These are phyloP conservation scores for Falcaria lacertinaria DNA, from an alignment of 2,888 invertebrate species.

Conservation along the genomic window DNA sequence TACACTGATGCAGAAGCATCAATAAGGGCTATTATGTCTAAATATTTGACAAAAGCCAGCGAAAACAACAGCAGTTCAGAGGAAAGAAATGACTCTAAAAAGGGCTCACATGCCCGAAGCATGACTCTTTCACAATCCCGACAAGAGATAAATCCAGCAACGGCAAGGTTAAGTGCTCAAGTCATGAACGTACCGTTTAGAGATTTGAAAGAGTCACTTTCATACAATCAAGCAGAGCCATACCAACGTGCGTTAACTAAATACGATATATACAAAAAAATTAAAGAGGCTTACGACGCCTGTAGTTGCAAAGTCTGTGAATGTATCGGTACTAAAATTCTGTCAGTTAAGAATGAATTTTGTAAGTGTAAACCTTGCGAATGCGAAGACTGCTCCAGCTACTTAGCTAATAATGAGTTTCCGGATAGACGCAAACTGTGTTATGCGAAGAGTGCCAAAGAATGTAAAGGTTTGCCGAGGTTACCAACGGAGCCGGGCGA, in stretches of 20 bases:
- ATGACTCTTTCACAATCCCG: conserved; percentile 3
- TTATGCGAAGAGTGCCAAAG: conserved; percentile 25
- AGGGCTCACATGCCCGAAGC: not conserved
- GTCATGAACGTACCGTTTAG: conserved; percentile 40
- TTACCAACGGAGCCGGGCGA: conserved; percentile 3
- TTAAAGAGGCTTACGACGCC: conserved; percentile 54
- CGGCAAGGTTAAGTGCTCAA: conserved; percentile 42
- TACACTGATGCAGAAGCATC: not conserved
- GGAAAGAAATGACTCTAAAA: not conserved
- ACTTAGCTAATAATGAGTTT: conserved; percentile 6
- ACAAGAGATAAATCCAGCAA: conserved; percentile 15
- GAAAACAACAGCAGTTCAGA: not conserved
- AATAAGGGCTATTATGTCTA: no score
- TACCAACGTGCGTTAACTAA: conserved; percentile 15
- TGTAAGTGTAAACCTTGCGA: conserved; percentile 44
- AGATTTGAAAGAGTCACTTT: conserved; percentile 27
- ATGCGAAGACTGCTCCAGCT: conserved; percentile 30
- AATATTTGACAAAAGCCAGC: conserved; percentile 2
- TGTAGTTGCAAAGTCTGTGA: conserved; percentile 66
- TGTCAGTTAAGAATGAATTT: conserved; percentile 12
- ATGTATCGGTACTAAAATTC: conserved; percentile 34
- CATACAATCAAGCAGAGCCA: not conserved
- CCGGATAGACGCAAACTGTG: conserved; percentile 7
- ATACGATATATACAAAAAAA: conserved; percentile 41
- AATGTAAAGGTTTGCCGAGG: conserved; percentile 23